These are phyloP conservation scores for Amphiduros pacificus DNA, from an alignment of 2,888 invertebrate genomes.

Conservation along the genomic window DNA sequence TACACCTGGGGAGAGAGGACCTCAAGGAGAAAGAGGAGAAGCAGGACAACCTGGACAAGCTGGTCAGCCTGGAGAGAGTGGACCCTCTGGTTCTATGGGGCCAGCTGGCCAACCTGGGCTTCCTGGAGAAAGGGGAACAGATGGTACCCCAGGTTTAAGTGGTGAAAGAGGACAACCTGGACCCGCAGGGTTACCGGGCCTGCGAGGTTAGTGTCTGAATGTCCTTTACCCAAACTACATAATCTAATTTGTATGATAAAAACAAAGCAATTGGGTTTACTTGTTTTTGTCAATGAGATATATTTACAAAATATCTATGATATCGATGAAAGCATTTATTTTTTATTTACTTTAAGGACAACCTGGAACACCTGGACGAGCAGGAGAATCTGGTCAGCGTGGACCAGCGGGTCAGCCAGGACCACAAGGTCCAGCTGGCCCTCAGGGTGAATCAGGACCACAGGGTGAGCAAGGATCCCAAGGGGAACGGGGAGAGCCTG, in stretches of 20 bases:
- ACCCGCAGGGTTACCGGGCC: not conserved
- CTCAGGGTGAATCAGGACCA: not conserved
- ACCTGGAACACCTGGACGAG: too few relatives aligned
- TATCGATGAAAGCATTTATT: too few relatives aligned
- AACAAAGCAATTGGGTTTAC: too few relatives aligned
- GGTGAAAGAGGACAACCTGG: constrained; percentile 9
- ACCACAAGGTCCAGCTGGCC: constrained; percentile 5
- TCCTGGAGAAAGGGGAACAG: constrained; percentile 3
- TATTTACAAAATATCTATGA: not conserved
- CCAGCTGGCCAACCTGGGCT: constrained; percentile 7
- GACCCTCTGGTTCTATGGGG: constrained; percentile 14
- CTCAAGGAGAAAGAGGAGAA: constrained; percentile 23
- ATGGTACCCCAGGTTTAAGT: constrained; percentile 1
- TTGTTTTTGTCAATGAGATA: too few relatives aligned
- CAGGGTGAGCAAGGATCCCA: not conserved
- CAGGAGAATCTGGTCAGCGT: constrained; percentile 9
- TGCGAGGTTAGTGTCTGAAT: not conserved
- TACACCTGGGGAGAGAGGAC: constrained; percentile 9
- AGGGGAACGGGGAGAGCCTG: not conserved
- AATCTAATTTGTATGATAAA: too few relatives aligned
- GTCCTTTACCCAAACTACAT: too few relatives aligned
- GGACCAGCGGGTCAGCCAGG: constrained; percentile 17
- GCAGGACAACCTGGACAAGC: constrained; percentile 21
- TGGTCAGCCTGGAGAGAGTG: constrained; percentile 17
- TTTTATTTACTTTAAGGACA: too few relatives aligned